Evolutionary conservation across 2,797 vertebrate species (phyloP).

Genomic region (Furcifer pardalis): DNA sequence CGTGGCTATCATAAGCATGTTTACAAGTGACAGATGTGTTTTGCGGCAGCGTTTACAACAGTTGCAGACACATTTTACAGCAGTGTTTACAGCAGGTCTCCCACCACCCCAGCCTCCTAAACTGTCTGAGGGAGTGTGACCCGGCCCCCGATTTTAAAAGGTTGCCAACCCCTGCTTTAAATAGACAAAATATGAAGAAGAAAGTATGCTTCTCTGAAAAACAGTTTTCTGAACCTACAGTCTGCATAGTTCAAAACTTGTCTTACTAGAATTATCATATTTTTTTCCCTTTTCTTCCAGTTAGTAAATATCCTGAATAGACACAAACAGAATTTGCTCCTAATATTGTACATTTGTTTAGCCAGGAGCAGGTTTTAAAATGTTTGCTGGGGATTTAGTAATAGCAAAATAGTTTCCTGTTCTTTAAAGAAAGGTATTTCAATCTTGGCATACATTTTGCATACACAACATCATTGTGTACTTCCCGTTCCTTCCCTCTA

Average conservation of each 20-base stretch:
- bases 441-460: background rate
- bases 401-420: background rate
- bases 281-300: slow-evolving; percentile 47
- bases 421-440: background rate
- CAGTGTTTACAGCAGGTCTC: too few species aligned
- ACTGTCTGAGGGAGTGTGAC: too few species aligned
- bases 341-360: background rate
- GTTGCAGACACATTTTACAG: too few species aligned
- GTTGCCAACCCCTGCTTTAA: background rate
- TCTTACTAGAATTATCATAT: slow-evolving; percentile 33
- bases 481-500: background rate
- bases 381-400: background rate
- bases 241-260: background rate
- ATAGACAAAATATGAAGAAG: slow-evolving; percentile 21
- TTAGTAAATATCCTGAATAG: slow-evolving; percentile 41
- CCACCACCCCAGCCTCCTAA: too few species aligned
- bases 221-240: slow-evolving; percentile 44
- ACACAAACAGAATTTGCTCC: background rate
- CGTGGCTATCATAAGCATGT: too few species aligned
- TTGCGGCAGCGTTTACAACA: too few species aligned
- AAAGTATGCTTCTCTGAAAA: slow-evolving; percentile 42
- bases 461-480: background rate
- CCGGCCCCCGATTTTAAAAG: too few species aligned
- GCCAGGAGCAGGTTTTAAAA: background rate
- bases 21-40: too few species aligned